Base-by-base conservation (phyloP, 2,888 invertebrate species). In the Craniophora ligustri region DNA sequence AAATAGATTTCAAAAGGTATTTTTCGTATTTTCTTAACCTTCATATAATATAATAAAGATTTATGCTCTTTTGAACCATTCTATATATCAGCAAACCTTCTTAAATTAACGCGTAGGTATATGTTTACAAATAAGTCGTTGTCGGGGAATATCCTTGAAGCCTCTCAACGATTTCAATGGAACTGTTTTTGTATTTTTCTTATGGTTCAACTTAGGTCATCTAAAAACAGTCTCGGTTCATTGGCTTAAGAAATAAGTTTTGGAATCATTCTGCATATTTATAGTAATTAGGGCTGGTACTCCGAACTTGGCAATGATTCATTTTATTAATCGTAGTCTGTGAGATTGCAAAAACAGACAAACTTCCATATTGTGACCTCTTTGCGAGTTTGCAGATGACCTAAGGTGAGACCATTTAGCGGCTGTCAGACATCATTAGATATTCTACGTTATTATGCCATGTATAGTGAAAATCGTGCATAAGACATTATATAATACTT, bases 201-300 rank as follows among this genome's bases (percentile, higher is more conserved):
- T 18, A 16, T 21, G 55, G 55, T 45, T 59, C 63, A 59, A 40
- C 44, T 54, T 63, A 62, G 44, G 56, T 55, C 63, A 59, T 54
- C 28, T 39, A 53, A 58, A 61, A 28, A 28, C 42, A 30, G 23
- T 53, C 61, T 42, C 31, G 11, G 18, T 10, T 13, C 26, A 11
- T 2, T 31, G 23, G 10, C 23, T 23, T 23, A 10, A 8, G n/a
- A n/a, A n/a, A 26, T n/a, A 26, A 4, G n/a, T 26, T n/a, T 23
- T 23, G 8, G 23, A 10, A 26, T n/a, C n/a, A 26, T 26, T 26
- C 4, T 26, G 4, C 26, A 26, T 23, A 10, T 23, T 23, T 26
- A 26, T 26, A 26, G 5, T 26, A 5, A 26, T 26, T 26, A n/a
- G n/a, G n/a, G 26, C 3, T 26, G 26, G n/a, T n/a, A 26, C n/a